Evolutionary conservation across 2,797 vertebrate species (phyloP).

Genomic region (Erethizon dorsatum): DNA sequence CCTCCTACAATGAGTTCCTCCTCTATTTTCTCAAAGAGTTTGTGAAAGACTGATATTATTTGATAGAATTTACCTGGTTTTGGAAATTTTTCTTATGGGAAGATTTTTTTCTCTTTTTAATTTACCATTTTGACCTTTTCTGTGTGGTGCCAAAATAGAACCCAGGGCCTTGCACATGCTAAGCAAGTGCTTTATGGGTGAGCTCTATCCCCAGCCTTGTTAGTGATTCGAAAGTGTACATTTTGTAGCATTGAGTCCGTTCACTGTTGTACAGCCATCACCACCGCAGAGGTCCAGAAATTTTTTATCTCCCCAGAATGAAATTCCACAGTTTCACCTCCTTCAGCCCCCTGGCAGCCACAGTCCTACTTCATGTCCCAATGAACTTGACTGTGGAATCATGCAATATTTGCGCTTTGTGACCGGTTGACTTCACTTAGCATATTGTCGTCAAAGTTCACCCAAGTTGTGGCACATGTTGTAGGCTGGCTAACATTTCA

Average conservation of each 20-base stretch:
- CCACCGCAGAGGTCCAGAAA: neutral
- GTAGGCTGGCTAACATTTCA: neutral
- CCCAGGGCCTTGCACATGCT: neutral
- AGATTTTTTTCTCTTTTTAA: neutral
- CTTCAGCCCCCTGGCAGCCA: neutral
- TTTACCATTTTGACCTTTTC: neutral
- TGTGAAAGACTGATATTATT: neutral
- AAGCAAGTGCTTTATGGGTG: neutral
- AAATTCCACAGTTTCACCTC: neutral
- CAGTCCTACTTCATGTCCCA: neutral
- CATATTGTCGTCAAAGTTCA: neutral
- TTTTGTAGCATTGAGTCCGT: neutral
- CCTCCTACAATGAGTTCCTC: neutral
- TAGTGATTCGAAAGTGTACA: neutral
- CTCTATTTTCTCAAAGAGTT: neutral
- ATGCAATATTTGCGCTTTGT: neutral
- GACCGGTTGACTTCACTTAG: neutral
- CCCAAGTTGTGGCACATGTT: neutral
- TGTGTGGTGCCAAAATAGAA: neutral
- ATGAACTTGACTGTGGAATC: neutral
- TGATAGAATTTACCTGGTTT: neutral
- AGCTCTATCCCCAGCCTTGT: neutral
- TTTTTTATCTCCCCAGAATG: neutral
- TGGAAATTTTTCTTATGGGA: neutral
- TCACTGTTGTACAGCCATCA: neutral